Evolutionary conservation across 2,888 invertebrate genomes (phyloP).

Genomic region (Hirtodrosophila alboralis): DNA sequence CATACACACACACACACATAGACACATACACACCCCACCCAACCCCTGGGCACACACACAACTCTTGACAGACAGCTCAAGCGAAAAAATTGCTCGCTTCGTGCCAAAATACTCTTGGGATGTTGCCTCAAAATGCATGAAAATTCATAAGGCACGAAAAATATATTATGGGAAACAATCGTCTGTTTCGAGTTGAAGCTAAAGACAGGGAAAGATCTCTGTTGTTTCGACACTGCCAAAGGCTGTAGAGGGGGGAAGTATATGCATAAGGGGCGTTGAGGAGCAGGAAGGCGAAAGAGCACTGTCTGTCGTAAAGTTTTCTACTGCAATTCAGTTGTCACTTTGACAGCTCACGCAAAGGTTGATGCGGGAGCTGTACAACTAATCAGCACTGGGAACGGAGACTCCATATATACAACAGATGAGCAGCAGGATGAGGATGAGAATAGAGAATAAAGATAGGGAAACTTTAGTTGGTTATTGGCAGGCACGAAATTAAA

Average conservation of each 20-base stretch:
- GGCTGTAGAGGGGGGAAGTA: not conserved
- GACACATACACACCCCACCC: not conserved
- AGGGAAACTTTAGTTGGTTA: slow-evolving; percentile 39
- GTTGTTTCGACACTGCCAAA: slow-evolving; percentile 38
- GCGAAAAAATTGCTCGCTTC: slow-evolving; percentile 51
- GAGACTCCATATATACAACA: slow-evolving; percentile 2
- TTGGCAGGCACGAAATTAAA: slow-evolving; percentile 68
- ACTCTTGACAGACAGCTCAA: slow-evolving; percentile 67
- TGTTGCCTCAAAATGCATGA: slow-evolving; percentile 67
- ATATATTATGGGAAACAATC: slow-evolving; percentile 73
- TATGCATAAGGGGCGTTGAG: not conserved
- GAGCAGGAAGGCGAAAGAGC: slow-evolving; percentile 1
- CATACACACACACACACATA: slow-evolving; percentile 7
- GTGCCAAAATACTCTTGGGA: slow-evolving; percentile 74
- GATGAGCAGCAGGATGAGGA: slow-evolving; percentile 22
- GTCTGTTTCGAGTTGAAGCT: slow-evolving; percentile 33
- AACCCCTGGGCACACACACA: slow-evolving; percentile 1
- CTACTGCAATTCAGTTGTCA: slow-evolving; percentile 73
- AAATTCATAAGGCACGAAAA: slow-evolving; percentile 65
- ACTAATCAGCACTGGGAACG: slow-evolving; percentile 54
- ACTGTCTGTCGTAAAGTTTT: slow-evolving; percentile 58
- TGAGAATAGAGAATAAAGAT: too few species aligned
- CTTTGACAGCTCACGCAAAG: slow-evolving; percentile 76
- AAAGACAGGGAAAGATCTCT: slow-evolving; percentile 23
- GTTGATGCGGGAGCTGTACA: slow-evolving; percentile 50